A percentile compares a stretch with the other conserved stretches of the same genome.
Evolutionary conservation across 2,113 vertebrate species (phyloP).

Genomic region (Dipodomys stephensi): DNA sequence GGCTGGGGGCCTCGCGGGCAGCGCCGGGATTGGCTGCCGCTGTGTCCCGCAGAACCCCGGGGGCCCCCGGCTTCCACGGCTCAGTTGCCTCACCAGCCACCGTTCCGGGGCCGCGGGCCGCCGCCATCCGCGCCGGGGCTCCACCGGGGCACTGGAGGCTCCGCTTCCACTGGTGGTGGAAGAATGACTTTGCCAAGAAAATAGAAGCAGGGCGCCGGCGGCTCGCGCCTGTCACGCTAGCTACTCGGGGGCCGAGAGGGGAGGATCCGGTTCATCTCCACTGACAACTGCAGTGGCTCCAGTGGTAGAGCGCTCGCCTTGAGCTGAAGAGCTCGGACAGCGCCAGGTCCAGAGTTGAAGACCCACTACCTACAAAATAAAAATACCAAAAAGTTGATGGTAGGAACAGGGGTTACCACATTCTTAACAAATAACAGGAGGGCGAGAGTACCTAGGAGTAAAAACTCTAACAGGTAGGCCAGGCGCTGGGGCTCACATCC

Average conservation of each 20-base stretch:
- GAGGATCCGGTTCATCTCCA: no score
- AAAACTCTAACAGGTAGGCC: neutral
- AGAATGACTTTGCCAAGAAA: neutral
- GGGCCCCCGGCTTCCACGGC: neutral
- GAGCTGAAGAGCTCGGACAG: no score
- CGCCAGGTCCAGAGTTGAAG: no score
- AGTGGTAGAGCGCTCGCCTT: no score
- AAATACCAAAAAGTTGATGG: neutral
- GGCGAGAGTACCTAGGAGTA: neutral
- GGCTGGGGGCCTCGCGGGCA: neutral
- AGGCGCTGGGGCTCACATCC: no score
- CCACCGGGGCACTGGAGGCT: neutral
- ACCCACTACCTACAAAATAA: no score
- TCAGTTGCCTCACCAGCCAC: neutral
- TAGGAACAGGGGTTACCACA: neutral
- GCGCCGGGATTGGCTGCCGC: neutral
- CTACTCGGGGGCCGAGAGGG: no score
- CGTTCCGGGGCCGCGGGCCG: neutral
- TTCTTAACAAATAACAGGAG: constrained; percentile 19
- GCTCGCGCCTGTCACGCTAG: no score
- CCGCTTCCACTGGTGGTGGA: neutral
- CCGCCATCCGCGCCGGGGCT: no score
- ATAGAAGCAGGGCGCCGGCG: neutral
- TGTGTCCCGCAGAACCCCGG: neutral
- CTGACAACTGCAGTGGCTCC: no score